Conservation (phyloP, 2,113 vertebrate genomes). For the Cinclus cinclus region DNA sequence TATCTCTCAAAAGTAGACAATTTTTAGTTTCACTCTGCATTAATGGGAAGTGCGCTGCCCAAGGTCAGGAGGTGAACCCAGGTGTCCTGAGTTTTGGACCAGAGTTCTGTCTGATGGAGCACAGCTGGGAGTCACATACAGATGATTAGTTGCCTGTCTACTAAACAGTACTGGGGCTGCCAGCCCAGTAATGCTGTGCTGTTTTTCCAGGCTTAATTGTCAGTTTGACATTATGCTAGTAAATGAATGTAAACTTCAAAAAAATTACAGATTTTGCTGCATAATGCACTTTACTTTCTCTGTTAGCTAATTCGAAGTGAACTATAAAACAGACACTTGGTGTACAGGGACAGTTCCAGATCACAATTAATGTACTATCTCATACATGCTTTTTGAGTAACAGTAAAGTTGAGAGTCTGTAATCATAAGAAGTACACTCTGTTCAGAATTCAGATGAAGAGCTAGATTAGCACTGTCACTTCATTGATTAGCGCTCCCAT, state of each 20-base stretch:
- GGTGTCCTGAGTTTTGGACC: not conserved
- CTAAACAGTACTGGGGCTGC: not conserved
- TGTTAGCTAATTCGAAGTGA: not conserved
- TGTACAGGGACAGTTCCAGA: not conserved
- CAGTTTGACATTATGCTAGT: not conserved
- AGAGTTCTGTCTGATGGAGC: not conserved
- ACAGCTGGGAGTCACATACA: not conserved
- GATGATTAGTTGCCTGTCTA: not conserved
- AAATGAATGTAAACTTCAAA: not conserved
- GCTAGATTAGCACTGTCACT: constrained; percentile 50
- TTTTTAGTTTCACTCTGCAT: not conserved
- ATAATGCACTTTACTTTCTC: not conserved
- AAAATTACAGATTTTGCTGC: not conserved
- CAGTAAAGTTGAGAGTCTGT: not conserved
- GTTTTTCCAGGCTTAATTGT: not conserved
- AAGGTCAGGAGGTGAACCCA: not conserved
- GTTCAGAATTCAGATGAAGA: constrained; percentile 45
- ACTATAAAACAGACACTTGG: not conserved
- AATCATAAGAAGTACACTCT: constrained; percentile 21
- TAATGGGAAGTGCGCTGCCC: not conserved
- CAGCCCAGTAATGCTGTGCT: not conserved
- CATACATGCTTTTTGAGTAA: not conserved
- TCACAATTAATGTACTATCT: not conserved
- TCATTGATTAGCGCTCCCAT: constrained; percentile 45
- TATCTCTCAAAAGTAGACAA: not conserved